Evolutionary conservation across 2,113 vertebrate genomes (phyloP), one percentile per base, ranked within the genome.

Genomic region (Sylvicapra grimmia): DNA sequence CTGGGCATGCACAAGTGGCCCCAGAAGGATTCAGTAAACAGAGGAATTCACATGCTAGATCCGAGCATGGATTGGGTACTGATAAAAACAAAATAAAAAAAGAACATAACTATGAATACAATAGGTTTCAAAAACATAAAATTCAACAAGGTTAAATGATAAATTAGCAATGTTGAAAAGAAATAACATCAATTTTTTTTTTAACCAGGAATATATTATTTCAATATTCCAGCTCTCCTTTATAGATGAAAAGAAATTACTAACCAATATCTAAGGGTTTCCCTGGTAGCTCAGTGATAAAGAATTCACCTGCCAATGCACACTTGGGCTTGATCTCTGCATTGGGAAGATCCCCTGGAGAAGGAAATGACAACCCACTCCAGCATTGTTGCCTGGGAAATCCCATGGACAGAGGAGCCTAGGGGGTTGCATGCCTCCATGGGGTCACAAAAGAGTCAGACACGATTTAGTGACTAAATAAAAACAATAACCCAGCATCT

Each of bases 1-100:
- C 99, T 86, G 99, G 99, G 98, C 99, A 99, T 77, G 99, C 98
- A 97, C 99, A 99, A 3, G 99, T 99, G 94, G 99, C 99, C 63
- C 99, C 99, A 87, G 98, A 98, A 91, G 99, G 99, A 98, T 99
- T 99, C 54, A 99, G 99, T 91, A 99, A 98, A 98, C 99, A 99
- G 98, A 99, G 99, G 98, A 99, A 99, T 77, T 99, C 99, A 97
- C 99, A 99, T 0, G 98, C 98, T 98, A 99, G 99, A 85, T 99
- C 99, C 97, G 99, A 98, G 97, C 99, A 99, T 0, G 99, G 99
- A 98, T 99, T 99, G 72, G 99, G 99, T 65, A 99, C 99, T 99
- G 98, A 96, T 97, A 84, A 96, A 96, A 98, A 49, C 68, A 96
- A 68, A 96, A 87, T 33, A 72, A 89, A 97, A 1, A 54, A 95